A percentile compares a stretch with the other conserved stretches of the same genome.
Evolutionary conservation across 2,113 vertebrate species (phyloP).

Genomic region (Laterallus jamaicensis): DNA sequence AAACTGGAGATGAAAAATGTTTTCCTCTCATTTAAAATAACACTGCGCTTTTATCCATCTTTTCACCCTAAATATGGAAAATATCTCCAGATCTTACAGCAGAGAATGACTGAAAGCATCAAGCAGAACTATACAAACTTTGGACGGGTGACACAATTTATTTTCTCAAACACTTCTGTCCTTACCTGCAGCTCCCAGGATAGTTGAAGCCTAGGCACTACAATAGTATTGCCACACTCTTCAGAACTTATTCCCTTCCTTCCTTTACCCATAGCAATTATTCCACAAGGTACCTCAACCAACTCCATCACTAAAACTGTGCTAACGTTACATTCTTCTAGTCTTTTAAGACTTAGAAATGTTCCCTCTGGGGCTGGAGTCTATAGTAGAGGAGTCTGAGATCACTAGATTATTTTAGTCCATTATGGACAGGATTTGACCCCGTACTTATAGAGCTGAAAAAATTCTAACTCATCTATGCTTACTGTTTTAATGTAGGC

Average conservation of each 20-base stretch:
- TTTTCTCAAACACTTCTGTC: not conserved
- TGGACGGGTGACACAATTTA: not conserved
- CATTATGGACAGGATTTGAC: not conserved
- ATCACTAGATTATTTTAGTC: not conserved
- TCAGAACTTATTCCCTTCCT: not conserved
- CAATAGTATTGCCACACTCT: not conserved
- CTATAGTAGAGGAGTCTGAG: not conserved
- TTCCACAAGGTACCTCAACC: not conserved
- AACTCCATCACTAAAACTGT: not conserved
- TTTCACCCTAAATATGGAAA: not conserved
- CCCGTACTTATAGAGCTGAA: not conserved
- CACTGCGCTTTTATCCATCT: not conserved
- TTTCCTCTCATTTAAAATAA: not conserved
- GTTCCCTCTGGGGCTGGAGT: not conserved
- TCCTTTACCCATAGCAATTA: not conserved
- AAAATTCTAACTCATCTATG: not conserved
- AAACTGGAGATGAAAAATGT: not conserved
- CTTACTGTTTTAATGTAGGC: not conserved
- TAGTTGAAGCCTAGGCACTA: not conserved
- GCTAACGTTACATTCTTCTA: not conserved
- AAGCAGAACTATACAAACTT: not conserved
- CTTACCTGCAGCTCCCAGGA: not conserved
- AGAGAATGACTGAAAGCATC: not conserved
- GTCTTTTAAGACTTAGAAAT: not conserved
- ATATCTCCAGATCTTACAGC: not conserved